Evolutionary conservation across 1,140 invertebrate genomes (phyloP).

Genomic region (Drosophila varians): DNA sequence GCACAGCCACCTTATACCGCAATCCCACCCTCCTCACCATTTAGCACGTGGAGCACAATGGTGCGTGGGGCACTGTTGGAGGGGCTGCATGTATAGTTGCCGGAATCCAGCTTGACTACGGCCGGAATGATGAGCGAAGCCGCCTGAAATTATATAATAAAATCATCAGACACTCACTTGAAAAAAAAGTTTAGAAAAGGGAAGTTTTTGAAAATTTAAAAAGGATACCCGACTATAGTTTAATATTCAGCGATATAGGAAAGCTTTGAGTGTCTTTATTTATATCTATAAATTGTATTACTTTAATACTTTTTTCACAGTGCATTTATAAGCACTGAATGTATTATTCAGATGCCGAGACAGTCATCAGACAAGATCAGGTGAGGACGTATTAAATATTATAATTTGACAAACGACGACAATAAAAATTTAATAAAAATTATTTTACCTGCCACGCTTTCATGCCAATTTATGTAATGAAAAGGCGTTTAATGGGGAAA

Average conservation of each 20-base stretch:
- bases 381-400: slow-evolving; percentile 53
- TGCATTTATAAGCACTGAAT: slow-evolving; percentile 14
- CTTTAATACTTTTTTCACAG: background rate
- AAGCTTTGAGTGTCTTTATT: background rate
- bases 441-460: slow-evolving; percentile 31
- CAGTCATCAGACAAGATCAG: slow-evolving; percentile 46
- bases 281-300: background rate
- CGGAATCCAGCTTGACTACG: slow-evolving; percentile 80
- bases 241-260: no score
- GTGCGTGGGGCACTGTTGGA: slow-evolving; percentile 82
- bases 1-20: background rate
- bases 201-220: no score
- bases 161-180: slow-evolving; percentile 20
- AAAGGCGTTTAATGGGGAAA: slow-evolving; percentile 64
- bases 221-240: no score
- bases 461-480: slow-evolving; percentile 69
- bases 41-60: slow-evolving; percentile 81
- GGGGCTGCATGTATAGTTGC: slow-evolving; percentile 83
- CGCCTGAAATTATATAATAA: slow-evolving; percentile 59
- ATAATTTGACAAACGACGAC: slow-evolving; percentile 70
- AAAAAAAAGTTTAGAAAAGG: no score
- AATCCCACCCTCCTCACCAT: slow-evolving; percentile 63
- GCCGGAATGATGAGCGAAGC: slow-evolving; percentile 83
- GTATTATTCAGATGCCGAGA: slow-evolving; percentile 52
- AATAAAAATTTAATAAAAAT: slow-evolving; percentile 75